phyloP scores from a whole-genome alignment of 2,797 vertebrate species.

The Margarornis squamiger region DNA sequence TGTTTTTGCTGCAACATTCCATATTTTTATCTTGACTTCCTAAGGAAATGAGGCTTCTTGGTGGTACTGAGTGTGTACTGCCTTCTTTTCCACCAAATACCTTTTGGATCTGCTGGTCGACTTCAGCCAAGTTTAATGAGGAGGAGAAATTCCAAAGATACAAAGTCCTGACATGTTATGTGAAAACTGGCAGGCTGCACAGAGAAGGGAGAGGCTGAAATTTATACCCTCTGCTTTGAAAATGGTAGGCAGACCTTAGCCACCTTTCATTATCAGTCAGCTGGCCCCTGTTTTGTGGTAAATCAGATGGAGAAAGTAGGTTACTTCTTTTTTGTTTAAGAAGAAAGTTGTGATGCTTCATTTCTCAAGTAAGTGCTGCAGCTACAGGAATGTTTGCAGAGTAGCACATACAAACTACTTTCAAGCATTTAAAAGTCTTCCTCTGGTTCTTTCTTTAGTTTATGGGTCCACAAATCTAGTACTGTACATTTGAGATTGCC shows the following conservation, averaged over 20 bases:
- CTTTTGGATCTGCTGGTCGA: background rate
- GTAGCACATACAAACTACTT: background rate
- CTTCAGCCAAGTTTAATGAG: background rate
- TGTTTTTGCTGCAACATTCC: conserved; percentile 12
- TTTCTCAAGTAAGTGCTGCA: background rate
- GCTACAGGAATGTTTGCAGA: background rate
- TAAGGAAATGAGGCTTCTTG: conserved; percentile 43
- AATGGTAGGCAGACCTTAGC: background rate
- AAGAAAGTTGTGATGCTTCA: background rate
- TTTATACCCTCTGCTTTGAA: background rate
- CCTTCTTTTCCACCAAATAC: background rate
- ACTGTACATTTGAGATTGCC: background rate
- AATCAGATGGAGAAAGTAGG: conserved; percentile 7
- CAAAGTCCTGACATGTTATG: background rate
- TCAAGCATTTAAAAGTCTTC: background rate
- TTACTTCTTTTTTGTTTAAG: background rate
- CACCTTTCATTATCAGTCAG: background rate
- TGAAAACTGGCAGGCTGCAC: background rate
- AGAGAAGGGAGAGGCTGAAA: background rate
- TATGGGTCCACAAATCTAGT: background rate
- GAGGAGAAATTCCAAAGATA: conserved; percentile 37
- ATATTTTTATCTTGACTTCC: conserved; percentile 43
- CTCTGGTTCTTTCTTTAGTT: background rate
- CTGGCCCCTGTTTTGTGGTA: conserved; percentile 6
- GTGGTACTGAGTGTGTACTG: background rate